phyloP scores from a whole-genome alignment of 2,113 vertebrate genomes.

The Platycercus adscitus region DNA sequence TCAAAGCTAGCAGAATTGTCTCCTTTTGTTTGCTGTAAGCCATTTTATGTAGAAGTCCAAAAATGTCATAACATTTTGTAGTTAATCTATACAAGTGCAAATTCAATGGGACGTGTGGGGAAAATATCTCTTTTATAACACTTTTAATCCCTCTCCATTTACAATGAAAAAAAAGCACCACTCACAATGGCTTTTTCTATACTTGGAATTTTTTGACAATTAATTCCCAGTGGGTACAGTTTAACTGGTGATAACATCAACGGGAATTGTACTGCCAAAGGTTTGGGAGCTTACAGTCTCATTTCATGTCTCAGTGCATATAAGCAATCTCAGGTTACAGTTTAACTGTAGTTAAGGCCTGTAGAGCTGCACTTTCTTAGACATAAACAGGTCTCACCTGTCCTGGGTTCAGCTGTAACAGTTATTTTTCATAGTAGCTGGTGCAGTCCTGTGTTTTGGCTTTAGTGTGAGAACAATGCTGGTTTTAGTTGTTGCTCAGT shows the following conservation, averaged over 20 bases:
- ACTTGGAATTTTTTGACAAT: not conserved
- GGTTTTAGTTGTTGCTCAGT: not conserved
- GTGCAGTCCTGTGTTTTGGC: not conserved
- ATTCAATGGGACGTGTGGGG: not conserved
- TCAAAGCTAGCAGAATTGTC: slow-evolving; percentile 4
- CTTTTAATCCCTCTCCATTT: not conserved
- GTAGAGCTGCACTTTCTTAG: not conserved
- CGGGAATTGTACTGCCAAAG: not conserved
- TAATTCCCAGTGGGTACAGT: not conserved
- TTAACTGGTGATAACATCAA: not conserved
- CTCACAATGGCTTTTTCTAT: not conserved
- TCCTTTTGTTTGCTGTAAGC: slow-evolving; percentile 7
- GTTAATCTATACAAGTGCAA: slow-evolving; percentile 5
- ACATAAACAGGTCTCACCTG: not conserved
- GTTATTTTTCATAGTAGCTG: not conserved
- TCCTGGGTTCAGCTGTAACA: not conserved
- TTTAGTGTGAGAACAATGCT: not conserved
- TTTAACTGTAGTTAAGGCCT: not conserved
- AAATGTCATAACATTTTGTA: slow-evolving; percentile 56
- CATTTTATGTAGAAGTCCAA: slow-evolving; percentile 11
- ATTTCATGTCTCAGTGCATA: not conserved
- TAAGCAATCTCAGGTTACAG: not conserved
- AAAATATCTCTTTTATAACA: not conserved
- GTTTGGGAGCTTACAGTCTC: not conserved
- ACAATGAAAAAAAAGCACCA: slow-evolving; percentile 1